A percentile compares a stretch with the other conserved stretches of the same genome.
These are phyloP conservation scores for Eudyptes chrysolophus DNA, from an alignment of 2,113 vertebrate genomes.

Conservation along the genomic window DNA sequence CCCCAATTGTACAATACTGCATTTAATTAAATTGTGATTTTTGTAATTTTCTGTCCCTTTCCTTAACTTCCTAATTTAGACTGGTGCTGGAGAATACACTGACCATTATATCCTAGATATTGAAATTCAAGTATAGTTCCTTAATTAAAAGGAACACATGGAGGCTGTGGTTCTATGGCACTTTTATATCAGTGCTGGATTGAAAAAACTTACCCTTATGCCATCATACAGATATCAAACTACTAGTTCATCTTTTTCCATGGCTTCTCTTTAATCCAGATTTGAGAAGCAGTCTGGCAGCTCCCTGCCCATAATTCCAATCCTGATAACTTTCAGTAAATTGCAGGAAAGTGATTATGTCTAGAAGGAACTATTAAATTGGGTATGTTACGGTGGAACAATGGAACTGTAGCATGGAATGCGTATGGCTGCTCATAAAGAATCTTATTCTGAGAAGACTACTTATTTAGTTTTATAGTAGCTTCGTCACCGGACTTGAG, in stretches of 20 bases:
- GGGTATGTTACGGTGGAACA: not conserved
- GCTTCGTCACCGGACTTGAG: not conserved
- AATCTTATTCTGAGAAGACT: not conserved
- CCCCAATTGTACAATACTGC: not conserved
- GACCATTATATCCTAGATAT: not conserved
- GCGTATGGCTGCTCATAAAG: not conserved
- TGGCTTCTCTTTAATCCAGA: not conserved
- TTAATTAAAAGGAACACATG: not conserved
- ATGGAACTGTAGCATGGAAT: not conserved
- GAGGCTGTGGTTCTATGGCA: not conserved
- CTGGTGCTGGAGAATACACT: not conserved
- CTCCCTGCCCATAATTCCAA: not conserved
- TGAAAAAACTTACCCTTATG: not conserved
- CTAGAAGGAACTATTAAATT: not conserved
- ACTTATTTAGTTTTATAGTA: not conserved
- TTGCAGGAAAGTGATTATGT: not conserved
- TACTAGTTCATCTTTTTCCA: not conserved
- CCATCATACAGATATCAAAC: not conserved
- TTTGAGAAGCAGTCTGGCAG: not conserved
- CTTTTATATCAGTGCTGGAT: not conserved
- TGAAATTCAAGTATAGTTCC: not conserved
- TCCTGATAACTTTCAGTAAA: not conserved
- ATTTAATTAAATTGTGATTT: not conserved
- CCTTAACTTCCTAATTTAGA: not conserved
- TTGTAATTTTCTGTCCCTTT: not conserved